Percentiles rank a stretch among this genome's conserved stretches.
phyloP scores from a whole-genome alignment of 2,797 vertebrate genomes.

The Myoxocephalus aenaeus region DNA sequence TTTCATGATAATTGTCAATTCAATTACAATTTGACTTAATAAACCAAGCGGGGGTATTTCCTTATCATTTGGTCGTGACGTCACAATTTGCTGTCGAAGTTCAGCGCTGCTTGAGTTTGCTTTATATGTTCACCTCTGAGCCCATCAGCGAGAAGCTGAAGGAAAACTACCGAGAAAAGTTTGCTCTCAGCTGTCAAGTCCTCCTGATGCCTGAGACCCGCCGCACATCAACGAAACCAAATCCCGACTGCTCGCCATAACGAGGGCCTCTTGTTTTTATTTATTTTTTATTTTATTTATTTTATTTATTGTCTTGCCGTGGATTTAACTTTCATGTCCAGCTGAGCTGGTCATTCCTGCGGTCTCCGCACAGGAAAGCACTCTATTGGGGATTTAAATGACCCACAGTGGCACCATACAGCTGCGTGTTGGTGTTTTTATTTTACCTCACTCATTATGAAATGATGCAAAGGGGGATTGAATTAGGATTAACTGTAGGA shows the following conservation, averaged over 20 bases:
- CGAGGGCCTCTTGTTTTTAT: slow-evolving; percentile 20
- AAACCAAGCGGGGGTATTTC: neutral
- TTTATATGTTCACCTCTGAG: neutral
- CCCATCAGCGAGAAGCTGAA: neutral
- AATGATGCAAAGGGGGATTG: slow-evolving; percentile 15
- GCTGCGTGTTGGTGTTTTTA: slow-evolving; percentile 37
- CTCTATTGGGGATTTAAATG: slow-evolving; percentile 73
- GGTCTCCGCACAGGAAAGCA: slow-evolving; percentile 70
- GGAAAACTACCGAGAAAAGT: neutral
- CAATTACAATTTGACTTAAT: neutral
- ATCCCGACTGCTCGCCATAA: slow-evolving; percentile 27
- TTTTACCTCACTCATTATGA: slow-evolving; percentile 15
- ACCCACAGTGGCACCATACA: slow-evolving; percentile 62
- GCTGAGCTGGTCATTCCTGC: slow-evolving; percentile 73
- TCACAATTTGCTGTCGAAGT: neutral
- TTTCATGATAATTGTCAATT: neutral
- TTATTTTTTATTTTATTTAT: slow-evolving; percentile 14
- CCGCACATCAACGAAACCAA: slow-evolving; percentile 10
- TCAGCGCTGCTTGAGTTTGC: neutral
- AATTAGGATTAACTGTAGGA: slow-evolving; percentile 11
- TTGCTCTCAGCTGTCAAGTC: neutral
- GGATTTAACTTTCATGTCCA: slow-evolving; percentile 63
- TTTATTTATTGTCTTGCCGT: slow-evolving; percentile 57
- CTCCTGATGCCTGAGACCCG: neutral
- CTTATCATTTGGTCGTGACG: neutral